A percentile compares a stretch with the other conserved stretches of the same genome.
Evolutionary conservation across 37 sponge, comb jelly and placozoan genomes (phyloP).

Genomic region (Eunapius fragilis): DNA sequence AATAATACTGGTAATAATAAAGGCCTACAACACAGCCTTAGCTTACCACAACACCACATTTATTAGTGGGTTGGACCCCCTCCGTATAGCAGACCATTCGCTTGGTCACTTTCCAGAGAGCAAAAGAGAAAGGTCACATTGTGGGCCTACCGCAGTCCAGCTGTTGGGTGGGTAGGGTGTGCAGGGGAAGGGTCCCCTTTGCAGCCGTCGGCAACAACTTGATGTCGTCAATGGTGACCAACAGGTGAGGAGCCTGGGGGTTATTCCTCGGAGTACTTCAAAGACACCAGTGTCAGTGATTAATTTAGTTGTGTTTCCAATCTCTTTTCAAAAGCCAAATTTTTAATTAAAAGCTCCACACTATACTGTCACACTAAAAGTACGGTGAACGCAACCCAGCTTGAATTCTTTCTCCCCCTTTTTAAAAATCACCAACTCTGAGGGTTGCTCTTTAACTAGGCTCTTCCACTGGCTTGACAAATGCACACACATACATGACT

Average conservation of each 20-base stretch:
- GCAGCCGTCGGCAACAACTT: background rate
- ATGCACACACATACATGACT: too few relatives aligned
- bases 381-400: too few relatives aligned
- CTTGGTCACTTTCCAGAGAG: background rate
- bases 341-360: too few relatives aligned
- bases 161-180: background rate
- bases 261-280: background rate
- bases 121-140: background rate
- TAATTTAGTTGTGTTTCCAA: too few relatives aligned
- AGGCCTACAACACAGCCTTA: background rate
- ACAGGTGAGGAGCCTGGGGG: too few relatives aligned
- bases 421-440: too few relatives aligned
- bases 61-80: background rate
- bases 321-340: too few relatives aligned
- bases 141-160: conserved; percentile 2
- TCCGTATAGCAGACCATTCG: background rate
- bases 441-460: too few relatives aligned
- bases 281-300: background rate
- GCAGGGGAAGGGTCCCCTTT: background rate
- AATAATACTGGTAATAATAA: too few relatives aligned
- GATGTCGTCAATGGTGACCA: background rate
- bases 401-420: too few relatives aligned
- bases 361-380: too few relatives aligned
- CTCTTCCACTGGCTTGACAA: too few relatives aligned
- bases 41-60: background rate